Evolutionary conservation across 2,888 invertebrate genomes (phyloP).

Genomic region (Mythimna loreyi): DNA sequence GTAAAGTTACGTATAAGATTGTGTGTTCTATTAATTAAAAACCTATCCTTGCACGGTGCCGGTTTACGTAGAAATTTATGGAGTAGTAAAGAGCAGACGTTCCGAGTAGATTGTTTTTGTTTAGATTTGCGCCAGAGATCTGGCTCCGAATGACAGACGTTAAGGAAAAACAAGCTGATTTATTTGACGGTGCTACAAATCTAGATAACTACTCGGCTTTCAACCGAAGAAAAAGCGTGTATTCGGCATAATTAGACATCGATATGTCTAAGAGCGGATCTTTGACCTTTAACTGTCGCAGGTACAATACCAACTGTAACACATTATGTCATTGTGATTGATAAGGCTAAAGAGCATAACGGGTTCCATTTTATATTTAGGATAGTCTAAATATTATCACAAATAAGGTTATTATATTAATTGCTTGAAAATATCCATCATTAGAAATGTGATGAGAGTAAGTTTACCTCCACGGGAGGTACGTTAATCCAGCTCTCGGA

Average conservation of each 20-base stretch:
- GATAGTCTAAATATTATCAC: not conserved
- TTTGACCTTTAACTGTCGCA: slow-evolving; percentile 48
- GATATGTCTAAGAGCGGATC: not conserved
- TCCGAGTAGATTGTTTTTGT: slow-evolving; percentile 35
- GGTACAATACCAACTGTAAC: slow-evolving; percentile 1
- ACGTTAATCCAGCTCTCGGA: slow-evolving; percentile 97
- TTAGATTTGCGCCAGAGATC: slow-evolving; percentile 43
- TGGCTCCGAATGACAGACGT: slow-evolving; percentile 13
- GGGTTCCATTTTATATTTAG: slow-evolving; percentile 8
- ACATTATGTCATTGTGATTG: slow-evolving; percentile 32
- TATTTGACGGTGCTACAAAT: slow-evolving; percentile 30
- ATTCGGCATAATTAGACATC: slow-evolving; percentile 7
- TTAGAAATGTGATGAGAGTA: slow-evolving; percentile 37
- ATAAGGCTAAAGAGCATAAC: not conserved
- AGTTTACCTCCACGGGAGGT: slow-evolving; percentile 95
- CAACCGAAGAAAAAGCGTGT: slow-evolving; percentile 4
- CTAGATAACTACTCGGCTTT: not conserved
- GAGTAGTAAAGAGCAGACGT: slow-evolving; percentile 3
- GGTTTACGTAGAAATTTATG: not conserved
- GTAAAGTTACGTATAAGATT: not conserved
- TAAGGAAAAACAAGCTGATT: slow-evolving; percentile 37
- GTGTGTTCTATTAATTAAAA: not conserved
- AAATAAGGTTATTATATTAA: slow-evolving; percentile 1
- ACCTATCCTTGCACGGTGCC: not conserved
- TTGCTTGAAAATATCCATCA: not conserved